Conservation (phyloP, 2,888 invertebrate genomes). For the Coronaproctus castanopsis region DNA sequence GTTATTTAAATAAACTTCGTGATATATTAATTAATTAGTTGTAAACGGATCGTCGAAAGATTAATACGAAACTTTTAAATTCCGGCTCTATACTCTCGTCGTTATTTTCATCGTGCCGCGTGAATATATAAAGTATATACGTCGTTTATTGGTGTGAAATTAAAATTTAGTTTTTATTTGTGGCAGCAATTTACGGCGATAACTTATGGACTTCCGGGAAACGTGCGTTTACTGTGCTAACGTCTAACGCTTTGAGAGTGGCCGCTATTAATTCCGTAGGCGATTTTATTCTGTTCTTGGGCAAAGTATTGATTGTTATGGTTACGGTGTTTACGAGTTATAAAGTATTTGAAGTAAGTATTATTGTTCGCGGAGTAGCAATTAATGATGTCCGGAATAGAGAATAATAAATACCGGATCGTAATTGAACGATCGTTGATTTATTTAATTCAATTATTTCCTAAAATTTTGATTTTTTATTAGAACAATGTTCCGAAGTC, state of each 20-base stretch:
- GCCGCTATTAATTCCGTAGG: constrained; percentile 53
- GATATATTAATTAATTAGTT: too few relatives aligned
- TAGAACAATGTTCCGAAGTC: too few relatives aligned
- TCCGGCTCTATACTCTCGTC: too few relatives aligned
- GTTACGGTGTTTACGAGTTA: constrained; percentile 40
- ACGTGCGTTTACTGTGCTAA: constrained; percentile 38
- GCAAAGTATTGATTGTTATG: constrained; percentile 42
- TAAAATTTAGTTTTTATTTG: too few relatives aligned
- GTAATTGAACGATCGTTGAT: neutral
- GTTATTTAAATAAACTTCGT: too few relatives aligned
- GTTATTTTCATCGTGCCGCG: too few relatives aligned
- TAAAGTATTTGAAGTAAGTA: constrained; percentile 34
- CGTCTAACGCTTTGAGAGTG: constrained; percentile 41
- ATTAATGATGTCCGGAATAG: neutral
- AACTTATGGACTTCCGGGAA: constrained; percentile 40
- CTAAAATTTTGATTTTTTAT: too few relatives aligned
- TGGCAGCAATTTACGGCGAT: constrained; percentile 45
- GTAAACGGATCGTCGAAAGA: too few relatives aligned
- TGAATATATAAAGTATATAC: too few relatives aligned
- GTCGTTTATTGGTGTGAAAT: too few relatives aligned
- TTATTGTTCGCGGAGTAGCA: neutral
- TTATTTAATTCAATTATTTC: constrained; percentile 5
- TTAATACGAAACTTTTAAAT: too few relatives aligned
- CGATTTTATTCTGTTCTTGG: constrained; percentile 46
- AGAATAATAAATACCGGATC: neutral